These are phyloP conservation scores for Siphonodentalium dalli DNA, from an alignment of 2,888 invertebrate species.

Conservation along the genomic window DNA sequence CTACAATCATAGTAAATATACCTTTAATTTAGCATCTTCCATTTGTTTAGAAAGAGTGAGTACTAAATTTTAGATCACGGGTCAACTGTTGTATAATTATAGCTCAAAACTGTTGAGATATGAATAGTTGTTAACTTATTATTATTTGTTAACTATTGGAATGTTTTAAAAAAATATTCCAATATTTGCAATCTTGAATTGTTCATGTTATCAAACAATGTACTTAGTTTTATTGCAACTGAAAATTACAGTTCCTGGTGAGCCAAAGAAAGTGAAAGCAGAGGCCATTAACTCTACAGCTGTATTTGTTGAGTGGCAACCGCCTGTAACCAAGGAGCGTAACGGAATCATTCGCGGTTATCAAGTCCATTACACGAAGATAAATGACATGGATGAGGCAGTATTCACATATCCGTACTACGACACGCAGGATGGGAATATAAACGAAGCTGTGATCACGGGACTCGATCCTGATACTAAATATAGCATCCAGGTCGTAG, in stretches of 20 bases:
- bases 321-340: constrained; percentile 87
- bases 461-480: constrained; percentile 93
- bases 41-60: too few relatives aligned
- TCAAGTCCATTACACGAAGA: constrained; percentile 73
- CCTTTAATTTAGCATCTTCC: too few relatives aligned
- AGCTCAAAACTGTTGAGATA: too few relatives aligned
- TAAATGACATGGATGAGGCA: constrained; percentile 43
- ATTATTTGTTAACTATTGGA: too few relatives aligned
- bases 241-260: constrained; percentile 94
- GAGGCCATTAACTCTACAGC: constrained; percentile 93
- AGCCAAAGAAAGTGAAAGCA: constrained; percentile 91
- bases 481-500: constrained; percentile 88
- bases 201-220: too few relatives aligned
- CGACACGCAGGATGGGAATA: constrained; percentile 82
- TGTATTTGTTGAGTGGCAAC: constrained; percentile 92
- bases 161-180: too few relatives aligned
- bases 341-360: constrained; percentile 97
- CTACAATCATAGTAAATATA: too few relatives aligned
- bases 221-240: too few relatives aligned
- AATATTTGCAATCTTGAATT: too few relatives aligned
- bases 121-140: too few relatives aligned
- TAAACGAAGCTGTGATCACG: constrained; percentile 80
- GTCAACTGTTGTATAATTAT: too few relatives aligned
- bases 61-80: too few relatives aligned
- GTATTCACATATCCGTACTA: constrained; percentile 69